Conservation (phyloP, 2,797 vertebrate genomes). For the Natrix natrix region DNA sequence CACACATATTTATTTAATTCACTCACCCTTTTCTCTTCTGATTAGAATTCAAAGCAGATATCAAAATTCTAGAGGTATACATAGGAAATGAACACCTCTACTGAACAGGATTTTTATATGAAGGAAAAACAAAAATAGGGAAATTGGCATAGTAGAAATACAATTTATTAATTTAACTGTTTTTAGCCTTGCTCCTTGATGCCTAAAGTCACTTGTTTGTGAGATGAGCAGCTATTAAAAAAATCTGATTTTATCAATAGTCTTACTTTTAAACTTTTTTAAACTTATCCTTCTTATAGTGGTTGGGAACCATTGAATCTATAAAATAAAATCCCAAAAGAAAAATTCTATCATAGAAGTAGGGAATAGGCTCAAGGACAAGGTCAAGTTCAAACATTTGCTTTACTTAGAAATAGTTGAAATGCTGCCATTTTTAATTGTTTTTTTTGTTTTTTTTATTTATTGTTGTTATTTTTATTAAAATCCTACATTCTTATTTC, state of each 20-base stretch:
- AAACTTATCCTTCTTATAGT: neutral
- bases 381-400: neutral
- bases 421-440: neutral
- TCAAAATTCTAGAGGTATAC: conserved; percentile 13
- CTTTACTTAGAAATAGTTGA: neutral
- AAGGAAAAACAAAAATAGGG: conserved; percentile 49
- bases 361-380: neutral
- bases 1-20: neutral
- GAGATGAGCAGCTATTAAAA: neutral
- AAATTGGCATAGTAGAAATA: neutral
- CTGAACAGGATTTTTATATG: conserved; percentile 29
- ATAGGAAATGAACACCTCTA: conserved; percentile 36
- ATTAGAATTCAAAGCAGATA: neutral
- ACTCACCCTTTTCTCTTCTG: neutral
- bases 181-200: neutral
- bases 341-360: neutral
- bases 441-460: too few relatives aligned
- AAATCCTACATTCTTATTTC: neutral
- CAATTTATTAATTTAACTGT: neutral
- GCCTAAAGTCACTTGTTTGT: neutral
- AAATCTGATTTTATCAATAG: neutral
- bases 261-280: neutral
- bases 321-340: neutral
- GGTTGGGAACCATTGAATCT: neutral
- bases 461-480: neutral